These are phyloP conservation scores for Geopemphigus sp. DNA, from an alignment of 1,140 invertebrate genomes.

Conservation along the genomic window DNA sequence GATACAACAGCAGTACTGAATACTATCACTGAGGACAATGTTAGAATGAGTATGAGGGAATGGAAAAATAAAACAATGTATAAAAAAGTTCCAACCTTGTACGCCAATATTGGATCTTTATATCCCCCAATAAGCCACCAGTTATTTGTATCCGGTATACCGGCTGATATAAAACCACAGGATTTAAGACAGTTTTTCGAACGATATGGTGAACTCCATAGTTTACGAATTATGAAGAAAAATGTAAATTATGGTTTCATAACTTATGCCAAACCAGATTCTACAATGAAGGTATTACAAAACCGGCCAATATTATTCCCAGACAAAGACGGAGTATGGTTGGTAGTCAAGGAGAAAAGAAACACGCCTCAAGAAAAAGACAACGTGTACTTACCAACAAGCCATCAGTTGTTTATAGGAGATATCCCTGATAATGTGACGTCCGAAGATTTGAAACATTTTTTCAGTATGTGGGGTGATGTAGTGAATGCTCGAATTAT, in stretches of 20 bases:
- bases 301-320: slow-evolving; percentile 19
- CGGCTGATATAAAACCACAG: background rate
- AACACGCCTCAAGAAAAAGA: background rate
- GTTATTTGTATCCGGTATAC: slow-evolving; percentile 19
- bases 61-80: background rate
- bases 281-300: background rate
- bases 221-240: slow-evolving; percentile 13
- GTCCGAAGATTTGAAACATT: slow-evolving; percentile 3
- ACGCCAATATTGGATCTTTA: background rate
- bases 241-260: slow-evolving; percentile 28
- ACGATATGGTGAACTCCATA: slow-evolving; percentile 2
- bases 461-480: background rate
- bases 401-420: slow-evolving; percentile 28
- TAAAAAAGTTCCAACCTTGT: background rate
- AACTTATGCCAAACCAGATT: background rate
- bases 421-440: slow-evolving; percentile 27
- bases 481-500: slow-evolving; percentile 9
- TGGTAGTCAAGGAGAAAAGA: slow-evolving; percentile 15
- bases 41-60: background rate
- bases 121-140: slow-evolving; percentile 33
- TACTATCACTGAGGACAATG: background rate
- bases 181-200: slow-evolving; percentile 22
- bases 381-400: background rate
- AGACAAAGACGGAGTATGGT: slow-evolving; percentile 10
- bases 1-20: background rate